Conservation (phyloP, 2,888 invertebrate genomes). For the Coelopa pilipes region DNA sequence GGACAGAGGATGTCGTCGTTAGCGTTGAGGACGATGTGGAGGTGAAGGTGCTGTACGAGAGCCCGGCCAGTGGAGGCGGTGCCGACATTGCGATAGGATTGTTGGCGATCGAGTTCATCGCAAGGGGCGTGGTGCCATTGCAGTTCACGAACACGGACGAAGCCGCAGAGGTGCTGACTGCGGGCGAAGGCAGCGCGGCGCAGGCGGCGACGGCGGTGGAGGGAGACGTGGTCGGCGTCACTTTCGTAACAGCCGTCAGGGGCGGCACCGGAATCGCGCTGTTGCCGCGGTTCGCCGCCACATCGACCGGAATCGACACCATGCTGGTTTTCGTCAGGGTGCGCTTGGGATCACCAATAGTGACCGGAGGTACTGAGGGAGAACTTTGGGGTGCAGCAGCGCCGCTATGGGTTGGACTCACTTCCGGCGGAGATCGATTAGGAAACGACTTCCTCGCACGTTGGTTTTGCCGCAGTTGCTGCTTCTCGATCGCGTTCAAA, state of each 20-base stretch:
- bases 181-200: background rate
- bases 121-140: conserved; percentile 35
- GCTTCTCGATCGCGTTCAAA: conserved; percentile 7
- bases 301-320: conserved; percentile 62
- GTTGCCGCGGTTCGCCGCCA: conserved; percentile 41
- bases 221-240: conserved; percentile 29
- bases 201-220: background rate
- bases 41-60: conserved; percentile 44
- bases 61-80: conserved; percentile 59
- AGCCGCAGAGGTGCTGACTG: conserved; percentile 10
- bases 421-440: conserved; percentile 44
- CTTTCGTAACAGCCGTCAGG: conserved; percentile 60
- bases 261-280: conserved; percentile 57
- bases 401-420: conserved; percentile 33
- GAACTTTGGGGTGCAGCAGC: conserved; percentile 31
- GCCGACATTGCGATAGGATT: conserved; percentile 41
- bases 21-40: conserved; percentile 22
- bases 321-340: conserved; percentile 59
- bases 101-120: conserved; percentile 19
- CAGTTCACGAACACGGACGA: conserved; percentile 33
- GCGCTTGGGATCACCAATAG: conserved; percentile 40
- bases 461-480: conserved; percentile 38
- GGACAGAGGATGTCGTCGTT: conserved; percentile 16
- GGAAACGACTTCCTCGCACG: conserved; percentile 66
- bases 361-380: conserved; percentile 17